These are phyloP conservation scores for Diploscapter pachys DNA, from an alignment of 1,140 invertebrate species.

Conservation along the genomic window DNA sequence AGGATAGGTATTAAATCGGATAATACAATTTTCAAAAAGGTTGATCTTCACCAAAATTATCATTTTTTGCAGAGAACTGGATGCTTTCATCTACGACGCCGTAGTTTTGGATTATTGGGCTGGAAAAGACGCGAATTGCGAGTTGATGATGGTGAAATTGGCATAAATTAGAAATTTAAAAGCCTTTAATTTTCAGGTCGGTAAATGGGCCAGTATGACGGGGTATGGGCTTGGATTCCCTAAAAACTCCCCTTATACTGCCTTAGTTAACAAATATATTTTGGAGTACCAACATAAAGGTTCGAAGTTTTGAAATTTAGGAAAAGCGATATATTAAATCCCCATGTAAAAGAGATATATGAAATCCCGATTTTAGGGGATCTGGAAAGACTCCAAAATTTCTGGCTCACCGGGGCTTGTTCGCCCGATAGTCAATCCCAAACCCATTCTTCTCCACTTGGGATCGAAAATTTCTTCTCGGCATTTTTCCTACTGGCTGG, in stretches of 20 bases:
- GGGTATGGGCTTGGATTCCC: slow-evolving; percentile 92
- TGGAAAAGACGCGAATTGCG: slow-evolving; percentile 85
- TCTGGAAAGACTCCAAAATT: slow-evolving; percentile 83
- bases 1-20: too few relatives aligned
- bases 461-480: slow-evolving; percentile 91
- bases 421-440: slow-evolving; percentile 84
- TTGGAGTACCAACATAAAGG: slow-evolving; percentile 91
- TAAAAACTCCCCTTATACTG: slow-evolving; percentile 87
- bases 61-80: slow-evolving; percentile 71
- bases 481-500: slow-evolving; percentile 90
- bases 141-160: slow-evolving; percentile 81
- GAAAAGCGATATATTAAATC: too few relatives aligned
- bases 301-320: slow-evolving; percentile 51
- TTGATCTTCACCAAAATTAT: too few relatives aligned
- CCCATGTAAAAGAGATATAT: background rate
- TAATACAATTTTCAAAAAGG: too few relatives aligned
- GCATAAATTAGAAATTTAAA: slow-evolving; percentile 66
- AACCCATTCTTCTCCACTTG: slow-evolving; percentile 80
- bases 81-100: slow-evolving; percentile 97
- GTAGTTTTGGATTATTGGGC: slow-evolving; percentile 94
- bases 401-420: slow-evolving; percentile 96
- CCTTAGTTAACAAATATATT: slow-evolving; percentile 88
- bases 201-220: slow-evolving; percentile 61
- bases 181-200: slow-evolving; percentile 19
- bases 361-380: slow-evolving; percentile 68